phyloP scores from a whole-genome alignment of 2,888 invertebrate genomes.

The Erebia ligea region DNA sequence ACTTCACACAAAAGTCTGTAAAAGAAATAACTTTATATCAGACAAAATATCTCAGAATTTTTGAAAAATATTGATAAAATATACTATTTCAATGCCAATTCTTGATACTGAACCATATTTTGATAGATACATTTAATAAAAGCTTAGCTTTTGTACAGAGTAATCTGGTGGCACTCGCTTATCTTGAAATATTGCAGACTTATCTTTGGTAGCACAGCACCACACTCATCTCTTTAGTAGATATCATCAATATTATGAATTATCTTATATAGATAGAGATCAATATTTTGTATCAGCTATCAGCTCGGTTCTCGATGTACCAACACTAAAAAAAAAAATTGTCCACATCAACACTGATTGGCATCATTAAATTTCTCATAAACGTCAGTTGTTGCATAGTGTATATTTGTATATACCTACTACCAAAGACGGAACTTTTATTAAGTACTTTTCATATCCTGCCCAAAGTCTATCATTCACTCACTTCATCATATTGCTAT shows the following conservation, averaged over 20 bases:
- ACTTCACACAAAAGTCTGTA: too few species aligned
- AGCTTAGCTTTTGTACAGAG: not conserved
- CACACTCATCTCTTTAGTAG: conserved; percentile 6
- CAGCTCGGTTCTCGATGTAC: not conserved
- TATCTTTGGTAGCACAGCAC: not conserved
- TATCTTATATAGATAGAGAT: too few species aligned
- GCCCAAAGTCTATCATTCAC: too few species aligned
- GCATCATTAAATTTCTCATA: not conserved
- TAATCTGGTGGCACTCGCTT: not conserved
- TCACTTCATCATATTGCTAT: too few species aligned
- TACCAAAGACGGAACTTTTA: too few species aligned
- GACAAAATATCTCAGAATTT: not conserved
- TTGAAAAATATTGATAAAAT: not conserved
- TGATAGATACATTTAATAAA: not conserved
- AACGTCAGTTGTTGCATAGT: too few species aligned
- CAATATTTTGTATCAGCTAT: not conserved
- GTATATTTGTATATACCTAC: too few species aligned
- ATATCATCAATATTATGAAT: not conserved
- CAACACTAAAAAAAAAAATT: not conserved
- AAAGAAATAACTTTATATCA: too few species aligned
- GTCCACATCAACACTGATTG: not conserved
- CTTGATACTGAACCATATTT: not conserved
- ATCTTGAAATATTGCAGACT: conserved; percentile 16
- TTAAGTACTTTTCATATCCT: too few species aligned
- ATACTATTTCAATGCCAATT: not conserved